A percentile compares a stretch with the other conserved stretches of the same genome.
These are phyloP conservation scores for Lacerta agilis DNA, from an alignment of 2,797 vertebrate genomes.

Conservation along the genomic window DNA sequence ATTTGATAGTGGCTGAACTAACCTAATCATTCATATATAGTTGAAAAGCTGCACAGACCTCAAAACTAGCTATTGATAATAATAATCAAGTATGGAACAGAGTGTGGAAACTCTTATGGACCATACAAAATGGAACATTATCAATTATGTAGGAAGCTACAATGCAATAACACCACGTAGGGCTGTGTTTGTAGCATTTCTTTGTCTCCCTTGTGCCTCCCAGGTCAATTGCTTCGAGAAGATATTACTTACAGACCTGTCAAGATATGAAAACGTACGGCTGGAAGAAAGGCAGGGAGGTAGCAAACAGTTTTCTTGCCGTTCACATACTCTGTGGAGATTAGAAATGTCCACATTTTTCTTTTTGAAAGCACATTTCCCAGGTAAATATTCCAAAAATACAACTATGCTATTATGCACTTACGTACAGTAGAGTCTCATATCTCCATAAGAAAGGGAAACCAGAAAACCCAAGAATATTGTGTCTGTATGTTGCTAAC, in stretches of 20 bases:
- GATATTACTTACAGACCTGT: constrained; percentile 19
- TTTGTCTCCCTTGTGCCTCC: neutral
- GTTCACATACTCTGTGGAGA: neutral
- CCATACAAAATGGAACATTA: neutral
- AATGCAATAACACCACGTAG: neutral
- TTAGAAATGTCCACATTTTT: neutral
- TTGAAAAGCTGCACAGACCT: neutral
- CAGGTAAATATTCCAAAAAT: neutral
- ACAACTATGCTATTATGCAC: neutral
- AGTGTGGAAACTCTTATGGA: neutral
- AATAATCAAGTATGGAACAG: neutral
- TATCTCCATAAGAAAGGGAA: neutral
- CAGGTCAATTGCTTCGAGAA: neutral
- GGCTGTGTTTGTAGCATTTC: neutral
- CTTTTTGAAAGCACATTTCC: neutral
- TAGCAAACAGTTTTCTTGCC: neutral
- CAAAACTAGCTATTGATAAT: neutral
- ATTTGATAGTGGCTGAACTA: neutral
- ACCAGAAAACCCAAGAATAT: neutral
- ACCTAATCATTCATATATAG: too few relatives aligned
- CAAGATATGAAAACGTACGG: constrained; percentile 35
- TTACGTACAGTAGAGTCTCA: neutral
- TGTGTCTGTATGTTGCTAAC: neutral
- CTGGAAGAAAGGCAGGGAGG: neutral
- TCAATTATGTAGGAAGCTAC: neutral